phyloP scores from a whole-genome alignment of 2,113 vertebrate species.

The Lophochroa leadbeateri region DNA sequence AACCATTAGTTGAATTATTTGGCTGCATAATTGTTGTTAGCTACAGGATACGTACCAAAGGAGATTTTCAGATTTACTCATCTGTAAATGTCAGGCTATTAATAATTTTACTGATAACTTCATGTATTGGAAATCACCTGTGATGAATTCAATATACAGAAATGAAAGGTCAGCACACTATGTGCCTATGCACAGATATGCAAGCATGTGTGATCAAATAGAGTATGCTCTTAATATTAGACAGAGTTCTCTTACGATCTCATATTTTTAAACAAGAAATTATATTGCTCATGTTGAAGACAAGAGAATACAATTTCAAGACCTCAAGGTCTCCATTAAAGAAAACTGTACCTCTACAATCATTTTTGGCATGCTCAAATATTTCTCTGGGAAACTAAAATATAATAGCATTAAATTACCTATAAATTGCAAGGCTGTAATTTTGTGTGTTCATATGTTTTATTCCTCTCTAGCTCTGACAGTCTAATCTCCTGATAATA shows the following conservation, averaged over 20 bases:
- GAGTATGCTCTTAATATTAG: not conserved
- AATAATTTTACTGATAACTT: not conserved
- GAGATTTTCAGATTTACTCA: not conserved
- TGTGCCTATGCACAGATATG: not conserved
- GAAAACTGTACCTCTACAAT: slow-evolving; percentile 37
- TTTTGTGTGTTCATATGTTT: slow-evolving; percentile 56
- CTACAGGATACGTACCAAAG: not conserved
- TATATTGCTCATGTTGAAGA: not conserved
- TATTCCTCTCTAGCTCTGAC: slow-evolving; percentile 41
- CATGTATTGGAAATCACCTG: not conserved
- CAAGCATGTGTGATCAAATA: accelerated
- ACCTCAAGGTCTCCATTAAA: slow-evolving; percentile 26
- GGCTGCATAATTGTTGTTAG: not conserved
- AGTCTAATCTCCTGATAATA: slow-evolving; percentile 58
- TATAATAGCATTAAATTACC: slow-evolving; percentile 55
- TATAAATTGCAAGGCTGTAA: slow-evolving; percentile 61
- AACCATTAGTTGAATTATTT: not conserved
- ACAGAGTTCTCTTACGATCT: not conserved
- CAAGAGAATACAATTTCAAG: slow-evolving; percentile 28
- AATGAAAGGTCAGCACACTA: not conserved
- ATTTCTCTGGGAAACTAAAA: slow-evolving; percentile 42
- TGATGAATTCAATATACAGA: not conserved
- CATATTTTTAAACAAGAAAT: not conserved
- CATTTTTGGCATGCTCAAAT: slow-evolving; percentile 13
- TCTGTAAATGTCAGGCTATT: not conserved